These are phyloP conservation scores for Hydrozoanthus gracilis DNA, from an alignment of 92 coral and sea anemone genomes.

Conservation along the genomic window DNA sequence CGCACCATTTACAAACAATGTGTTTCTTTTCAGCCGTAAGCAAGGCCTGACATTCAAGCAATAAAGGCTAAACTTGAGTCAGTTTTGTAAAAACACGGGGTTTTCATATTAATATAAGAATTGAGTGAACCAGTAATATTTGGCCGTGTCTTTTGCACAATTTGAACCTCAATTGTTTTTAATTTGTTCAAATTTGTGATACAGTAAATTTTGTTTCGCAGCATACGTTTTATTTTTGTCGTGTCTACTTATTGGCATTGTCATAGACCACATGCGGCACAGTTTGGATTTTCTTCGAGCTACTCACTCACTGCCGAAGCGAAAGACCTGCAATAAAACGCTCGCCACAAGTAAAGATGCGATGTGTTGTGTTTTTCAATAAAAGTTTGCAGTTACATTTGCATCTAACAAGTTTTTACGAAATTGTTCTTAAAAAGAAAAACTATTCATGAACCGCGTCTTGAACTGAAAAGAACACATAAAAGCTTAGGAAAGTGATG, in stretches of 20 bases:
- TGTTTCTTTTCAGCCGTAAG: not conserved
- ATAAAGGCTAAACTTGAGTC: not conserved
- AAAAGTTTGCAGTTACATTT: too few species aligned
- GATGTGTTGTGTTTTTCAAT: not conserved
- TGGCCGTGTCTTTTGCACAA: too few species aligned
- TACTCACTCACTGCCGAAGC: too few species aligned
- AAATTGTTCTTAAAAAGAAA: not conserved
- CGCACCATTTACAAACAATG: not conserved
- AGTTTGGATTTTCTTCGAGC: too few species aligned
- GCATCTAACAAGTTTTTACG: too few species aligned
- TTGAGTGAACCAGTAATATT: not conserved
- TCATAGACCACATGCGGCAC: too few species aligned
- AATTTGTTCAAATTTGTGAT: not conserved
- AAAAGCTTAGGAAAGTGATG: not conserved
- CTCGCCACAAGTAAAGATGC: not conserved
- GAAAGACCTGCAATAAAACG: not conserved
- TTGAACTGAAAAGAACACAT: not conserved
- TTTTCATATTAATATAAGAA: not conserved
- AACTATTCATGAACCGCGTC: not conserved
- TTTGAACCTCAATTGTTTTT: too few species aligned
- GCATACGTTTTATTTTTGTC: not conserved
- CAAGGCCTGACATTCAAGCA: not conserved
- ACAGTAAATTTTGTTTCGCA: not conserved
- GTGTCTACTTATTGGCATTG: too few species aligned
- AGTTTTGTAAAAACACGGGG: constrained; percentile 1